phyloP scores from a whole-genome alignment of 2,113 vertebrate species.

The Acanthochromis polyacanthus region DNA sequence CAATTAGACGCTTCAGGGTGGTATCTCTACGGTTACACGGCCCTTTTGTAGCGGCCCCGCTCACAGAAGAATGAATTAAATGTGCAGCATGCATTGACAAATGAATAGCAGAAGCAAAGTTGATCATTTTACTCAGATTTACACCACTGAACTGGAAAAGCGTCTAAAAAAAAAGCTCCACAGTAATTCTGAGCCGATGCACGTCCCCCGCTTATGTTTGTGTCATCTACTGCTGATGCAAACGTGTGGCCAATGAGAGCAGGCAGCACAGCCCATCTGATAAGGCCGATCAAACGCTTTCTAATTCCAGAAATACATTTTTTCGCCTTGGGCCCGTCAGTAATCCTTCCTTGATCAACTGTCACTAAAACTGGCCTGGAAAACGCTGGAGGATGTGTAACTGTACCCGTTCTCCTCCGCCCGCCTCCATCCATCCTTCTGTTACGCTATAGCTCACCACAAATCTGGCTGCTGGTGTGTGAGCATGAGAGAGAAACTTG shows the following conservation, averaged over 20 bases:
- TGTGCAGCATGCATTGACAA: no score
- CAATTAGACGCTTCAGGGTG: constrained; percentile 15
- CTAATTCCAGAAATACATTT: constrained; percentile 55
- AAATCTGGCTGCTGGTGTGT: constrained; percentile 21
- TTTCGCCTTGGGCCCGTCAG: constrained; percentile 34
- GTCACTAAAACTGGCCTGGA: constrained; percentile 17
- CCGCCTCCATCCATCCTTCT: constrained; percentile 9
- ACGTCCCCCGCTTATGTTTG: constrained; percentile 23
- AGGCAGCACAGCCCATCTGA: constrained; percentile 34
- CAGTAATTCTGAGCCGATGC: constrained; percentile 7
- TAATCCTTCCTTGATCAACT: constrained; percentile 57
- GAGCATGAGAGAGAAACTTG: constrained; percentile 6
- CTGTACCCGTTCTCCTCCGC: constrained; percentile 8
- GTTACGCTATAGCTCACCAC: constrained; percentile 4
- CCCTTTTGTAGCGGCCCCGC: background rate
- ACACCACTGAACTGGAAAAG: background rate
- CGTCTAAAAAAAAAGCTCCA: background rate
- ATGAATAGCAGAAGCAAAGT: no score
- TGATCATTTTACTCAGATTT: background rate
- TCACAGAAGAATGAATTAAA: background rate
- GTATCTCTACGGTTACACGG: constrained; percentile 3
- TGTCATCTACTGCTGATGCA: constrained; percentile 13
- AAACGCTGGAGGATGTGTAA: constrained; percentile 31
- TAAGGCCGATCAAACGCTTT: constrained; percentile 39
- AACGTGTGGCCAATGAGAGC: constrained; percentile 16